These are phyloP conservation scores for Serinus canaria DNA, from an alignment of 2,113 vertebrate genomes.

Conservation along the genomic window DNA sequence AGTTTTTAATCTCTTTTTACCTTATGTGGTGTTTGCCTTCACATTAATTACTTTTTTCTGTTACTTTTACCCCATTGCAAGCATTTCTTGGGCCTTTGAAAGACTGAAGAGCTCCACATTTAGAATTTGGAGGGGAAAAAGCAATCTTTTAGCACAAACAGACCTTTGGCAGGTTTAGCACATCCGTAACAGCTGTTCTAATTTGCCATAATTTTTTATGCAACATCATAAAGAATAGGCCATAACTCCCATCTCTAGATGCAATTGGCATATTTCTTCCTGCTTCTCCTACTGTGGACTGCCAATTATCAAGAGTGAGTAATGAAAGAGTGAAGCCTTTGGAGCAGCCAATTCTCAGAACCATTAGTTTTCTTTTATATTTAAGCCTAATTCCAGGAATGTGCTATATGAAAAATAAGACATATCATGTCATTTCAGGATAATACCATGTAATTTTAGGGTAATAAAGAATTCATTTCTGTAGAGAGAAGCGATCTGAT, in stretches of 20 bases:
- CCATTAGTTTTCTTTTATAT: constrained; percentile 76
- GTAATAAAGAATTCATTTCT: constrained; percentile 82
- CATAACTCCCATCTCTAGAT: constrained; percentile 43
- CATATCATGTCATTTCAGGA: constrained; percentile 78
- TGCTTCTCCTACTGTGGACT: constrained; percentile 41
- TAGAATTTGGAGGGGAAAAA: neutral
- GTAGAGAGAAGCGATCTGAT: constrained; percentile 69
- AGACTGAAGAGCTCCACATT: neutral
- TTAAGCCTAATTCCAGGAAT: constrained; percentile 73
- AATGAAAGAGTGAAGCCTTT: constrained; percentile 53
- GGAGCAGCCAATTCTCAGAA: constrained; percentile 72
- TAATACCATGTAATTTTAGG: constrained; percentile 80
- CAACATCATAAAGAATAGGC: constrained; percentile 50
- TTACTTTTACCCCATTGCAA: neutral
- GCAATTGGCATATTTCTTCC: constrained; percentile 47
- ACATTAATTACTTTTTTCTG: neutral
- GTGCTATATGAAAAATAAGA: constrained; percentile 75
- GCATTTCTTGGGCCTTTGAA: neutral
- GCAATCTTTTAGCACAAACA: constrained; percentile 43
- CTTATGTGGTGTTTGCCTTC: neutral
- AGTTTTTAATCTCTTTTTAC: neutral
- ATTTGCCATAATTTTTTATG: constrained; percentile 65
- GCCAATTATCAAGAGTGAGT: constrained; percentile 62
- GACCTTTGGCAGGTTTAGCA: constrained; percentile 49
- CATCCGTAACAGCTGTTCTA: constrained; percentile 63